Percentiles rank a stretch among this genome's conserved stretches.
Evolutionary conservation across 2,888 invertebrate genomes (phyloP).

Genomic region (Cantharis nigra): DNA sequence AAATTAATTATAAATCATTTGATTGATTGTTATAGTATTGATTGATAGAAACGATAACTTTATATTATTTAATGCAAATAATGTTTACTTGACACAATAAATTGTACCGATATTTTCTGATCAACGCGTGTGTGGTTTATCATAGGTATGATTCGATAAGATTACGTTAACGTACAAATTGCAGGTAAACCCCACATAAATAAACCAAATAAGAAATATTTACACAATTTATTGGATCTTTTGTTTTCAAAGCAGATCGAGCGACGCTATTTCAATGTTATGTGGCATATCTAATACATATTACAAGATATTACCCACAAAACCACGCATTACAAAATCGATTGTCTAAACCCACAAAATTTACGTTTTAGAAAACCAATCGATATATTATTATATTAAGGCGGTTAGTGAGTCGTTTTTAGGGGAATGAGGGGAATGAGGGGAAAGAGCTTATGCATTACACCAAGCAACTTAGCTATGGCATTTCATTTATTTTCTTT

Average conservation of each 20-base stretch:
- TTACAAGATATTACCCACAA: background rate
- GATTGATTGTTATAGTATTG: too few relatives aligned
- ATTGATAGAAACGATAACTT: too few relatives aligned
- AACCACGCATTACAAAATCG: background rate
- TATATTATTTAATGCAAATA: too few relatives aligned
- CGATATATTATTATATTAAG: background rate
- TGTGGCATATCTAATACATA: background rate
- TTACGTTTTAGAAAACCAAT: background rate
- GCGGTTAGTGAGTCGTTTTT: too few relatives aligned
- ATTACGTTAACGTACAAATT: background rate
- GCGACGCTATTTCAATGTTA: background rate
- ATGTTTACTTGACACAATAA: too few relatives aligned
- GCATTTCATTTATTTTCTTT: too few relatives aligned
- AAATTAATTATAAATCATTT: too few relatives aligned
- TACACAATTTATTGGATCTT: background rate
- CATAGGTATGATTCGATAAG: background rate
- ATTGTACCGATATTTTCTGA: too few relatives aligned
- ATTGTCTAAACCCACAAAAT: background rate
- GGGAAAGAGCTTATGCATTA: too few relatives aligned
- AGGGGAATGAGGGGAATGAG: too few relatives aligned
- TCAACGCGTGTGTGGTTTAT: background rate
- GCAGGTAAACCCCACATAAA: background rate
- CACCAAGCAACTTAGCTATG: too few relatives aligned
- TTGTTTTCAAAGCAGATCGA: background rate
- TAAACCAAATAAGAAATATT: background rate